These are phyloP conservation scores for Ictidomys tridecemlineatus DNA, from an alignment of 2,113 vertebrate genomes.

Conservation along the genomic window DNA sequence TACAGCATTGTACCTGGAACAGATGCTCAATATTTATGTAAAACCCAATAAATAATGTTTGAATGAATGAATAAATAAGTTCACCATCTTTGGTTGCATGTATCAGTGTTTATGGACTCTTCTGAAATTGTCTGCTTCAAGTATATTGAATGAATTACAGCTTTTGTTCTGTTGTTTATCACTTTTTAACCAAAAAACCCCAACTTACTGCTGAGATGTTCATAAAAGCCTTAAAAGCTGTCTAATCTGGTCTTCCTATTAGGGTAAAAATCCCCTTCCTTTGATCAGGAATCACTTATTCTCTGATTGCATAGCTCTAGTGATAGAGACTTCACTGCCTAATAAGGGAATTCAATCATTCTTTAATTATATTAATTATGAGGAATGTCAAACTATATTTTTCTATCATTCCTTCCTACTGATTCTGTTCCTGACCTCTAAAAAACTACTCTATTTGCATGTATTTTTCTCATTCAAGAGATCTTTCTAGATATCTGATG, in stretches of 20 bases:
- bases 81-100: neutral
- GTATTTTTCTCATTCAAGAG: neutral
- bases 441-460: conserved; percentile 28
- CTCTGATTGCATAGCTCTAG: conserved; percentile 2
- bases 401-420: conserved; percentile 38
- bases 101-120: neutral
- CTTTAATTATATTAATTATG: conserved; percentile 29
- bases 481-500: neutral
- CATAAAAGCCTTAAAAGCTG: neutral
- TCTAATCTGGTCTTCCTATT: neutral
- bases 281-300: neutral
- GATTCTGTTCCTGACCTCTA: neutral
- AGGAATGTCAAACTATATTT: conserved; percentile 21
- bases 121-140: conserved; percentile 2
- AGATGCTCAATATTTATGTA: neutral
- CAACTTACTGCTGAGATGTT: neutral
- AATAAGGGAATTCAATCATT: neutral
- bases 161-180: neutral
- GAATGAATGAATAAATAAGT: neutral
- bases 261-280: neutral
- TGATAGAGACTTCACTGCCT: neutral
- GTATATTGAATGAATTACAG: neutral
- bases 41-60: neutral
- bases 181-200: neutral
- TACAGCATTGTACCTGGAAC: neutral